Percentiles rank a stretch among this genome's conserved stretches.
Conservation (phyloP, 2,888 invertebrate species). For the Chelonus formosanus region DNA sequence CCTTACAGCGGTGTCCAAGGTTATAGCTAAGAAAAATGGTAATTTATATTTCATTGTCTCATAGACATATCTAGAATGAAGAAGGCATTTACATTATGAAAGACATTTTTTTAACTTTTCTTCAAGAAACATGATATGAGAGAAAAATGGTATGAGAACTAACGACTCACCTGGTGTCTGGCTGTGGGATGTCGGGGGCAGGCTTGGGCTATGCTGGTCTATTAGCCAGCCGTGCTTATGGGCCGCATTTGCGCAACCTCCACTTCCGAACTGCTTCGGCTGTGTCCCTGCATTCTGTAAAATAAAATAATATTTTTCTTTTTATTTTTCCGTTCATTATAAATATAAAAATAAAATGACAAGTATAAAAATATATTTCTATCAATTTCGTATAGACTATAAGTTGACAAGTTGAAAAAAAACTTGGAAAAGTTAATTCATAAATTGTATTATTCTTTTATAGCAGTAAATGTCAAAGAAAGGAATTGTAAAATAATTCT, state of each 20-base stretch:
- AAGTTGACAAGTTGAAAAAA: too few relatives aligned
- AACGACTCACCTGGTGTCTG: conserved; percentile 54
- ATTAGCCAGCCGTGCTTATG: conserved; percentile 62
- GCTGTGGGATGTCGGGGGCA: conserved; percentile 61
- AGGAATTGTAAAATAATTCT: too few relatives aligned
- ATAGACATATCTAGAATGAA: too few relatives aligned
- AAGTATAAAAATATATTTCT: neutral
- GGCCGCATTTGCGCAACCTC: conserved; percentile 63
- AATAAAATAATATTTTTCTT: conserved; percentile 10
- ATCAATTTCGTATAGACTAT: too few relatives aligned
- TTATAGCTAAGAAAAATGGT: too few relatives aligned
- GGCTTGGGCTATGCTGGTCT: conserved; percentile 52
- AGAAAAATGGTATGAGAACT: conserved; percentile 8
- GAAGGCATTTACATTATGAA: too few relatives aligned
- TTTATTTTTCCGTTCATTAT: too few relatives aligned
- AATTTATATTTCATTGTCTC: too few relatives aligned
- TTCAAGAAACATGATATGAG: neutral
- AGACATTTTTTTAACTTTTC: conserved; percentile 1
- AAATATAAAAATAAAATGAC: neutral
- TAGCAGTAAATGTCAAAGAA: too few relatives aligned
- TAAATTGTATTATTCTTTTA: too few relatives aligned
- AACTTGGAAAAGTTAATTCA: too few relatives aligned
- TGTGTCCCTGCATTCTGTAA: conserved; percentile 60
- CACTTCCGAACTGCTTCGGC: conserved; percentile 58
- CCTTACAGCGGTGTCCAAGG: too few relatives aligned